A percentile compares a stretch with the other conserved stretches of the same genome.
Evolutionary conservation across 2,113 vertebrate genomes (phyloP).

Genomic region (Ictidomys tridecemlineatus): DNA sequence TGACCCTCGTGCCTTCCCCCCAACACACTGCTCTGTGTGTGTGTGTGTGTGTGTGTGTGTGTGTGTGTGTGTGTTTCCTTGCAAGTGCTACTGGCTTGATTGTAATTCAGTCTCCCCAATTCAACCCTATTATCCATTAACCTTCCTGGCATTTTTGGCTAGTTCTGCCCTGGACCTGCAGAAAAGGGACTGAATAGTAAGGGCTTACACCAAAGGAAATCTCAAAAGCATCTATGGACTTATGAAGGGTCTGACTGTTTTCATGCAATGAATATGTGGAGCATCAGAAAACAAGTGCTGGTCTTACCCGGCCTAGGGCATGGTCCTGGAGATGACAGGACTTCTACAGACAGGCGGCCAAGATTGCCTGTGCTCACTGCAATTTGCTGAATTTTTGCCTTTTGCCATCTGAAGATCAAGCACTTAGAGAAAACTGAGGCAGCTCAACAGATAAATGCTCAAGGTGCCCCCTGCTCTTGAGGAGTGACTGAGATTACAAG

Average conservation of each 20-base stretch:
- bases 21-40: too few species aligned
- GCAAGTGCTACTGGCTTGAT: conserved; percentile 53
- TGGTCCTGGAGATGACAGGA: not conserved
- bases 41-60: too few species aligned
- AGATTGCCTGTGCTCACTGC: not conserved
- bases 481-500: not conserved
- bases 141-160: conserved; percentile 43
- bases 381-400: not conserved
- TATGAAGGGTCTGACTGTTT: not conserved
- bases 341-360: not conserved
- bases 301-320: not conserved
- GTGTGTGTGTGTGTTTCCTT: not conserved
- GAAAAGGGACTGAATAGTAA: not conserved
- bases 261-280: not conserved
- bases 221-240: not conserved
- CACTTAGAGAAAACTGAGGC: not conserved
- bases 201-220: not conserved
- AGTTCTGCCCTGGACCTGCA: not conserved
- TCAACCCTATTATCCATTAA: not conserved
- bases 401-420: conserved; percentile 45
- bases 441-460: conserved; percentile 12
- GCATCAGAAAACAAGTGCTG: not conserved
- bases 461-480: not conserved
- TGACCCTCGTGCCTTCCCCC: not conserved
- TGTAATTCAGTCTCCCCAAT: conserved; percentile 35